Evolutionary conservation across 2,888 invertebrate species (phyloP).

Genomic region (Salpingus planirostris): DNA sequence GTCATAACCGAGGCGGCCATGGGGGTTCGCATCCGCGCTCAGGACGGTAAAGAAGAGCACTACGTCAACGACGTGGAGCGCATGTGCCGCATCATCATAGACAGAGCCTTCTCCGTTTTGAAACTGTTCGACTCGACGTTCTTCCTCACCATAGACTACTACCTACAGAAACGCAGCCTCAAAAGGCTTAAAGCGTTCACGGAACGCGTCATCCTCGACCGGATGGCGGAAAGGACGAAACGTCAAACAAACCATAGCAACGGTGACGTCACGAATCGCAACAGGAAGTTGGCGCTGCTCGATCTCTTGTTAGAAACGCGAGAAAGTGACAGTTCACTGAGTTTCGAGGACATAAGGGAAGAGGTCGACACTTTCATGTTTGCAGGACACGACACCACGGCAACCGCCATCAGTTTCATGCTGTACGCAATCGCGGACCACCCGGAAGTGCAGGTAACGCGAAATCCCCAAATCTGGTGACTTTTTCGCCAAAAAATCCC

Average conservation of each 20-base stretch:
- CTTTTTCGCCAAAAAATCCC: no score
- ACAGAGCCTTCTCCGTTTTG: conserved; percentile 38
- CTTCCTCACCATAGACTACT: conserved; percentile 50
- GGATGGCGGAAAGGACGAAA: conserved; percentile 25
- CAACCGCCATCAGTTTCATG: conserved; percentile 41
- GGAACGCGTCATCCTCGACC: conserved; percentile 42
- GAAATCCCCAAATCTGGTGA: no score
- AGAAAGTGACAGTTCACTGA: conserved; percentile 50
- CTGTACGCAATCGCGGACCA: conserved; percentile 40
- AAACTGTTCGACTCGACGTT: conserved; percentile 39
- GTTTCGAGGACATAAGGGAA: conserved; percentile 52
- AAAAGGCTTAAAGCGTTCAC: conserved; percentile 46
- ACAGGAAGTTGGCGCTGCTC: conserved; percentile 57
- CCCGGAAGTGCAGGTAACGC: conserved; percentile 31
- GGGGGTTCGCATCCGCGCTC: conserved; percentile 68
- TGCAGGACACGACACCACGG: conserved; percentile 48
- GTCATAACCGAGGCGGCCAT: conserved; percentile 62
- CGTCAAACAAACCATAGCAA: conserved; percentile 35
- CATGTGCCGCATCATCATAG: conserved; percentile 28
- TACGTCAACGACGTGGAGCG: conserved; percentile 67
- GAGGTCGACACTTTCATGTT: conserved; percentile 71
- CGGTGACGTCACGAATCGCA: conserved; percentile 20
- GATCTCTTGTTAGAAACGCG: conserved; percentile 53
- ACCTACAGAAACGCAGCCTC: conserved; percentile 44
- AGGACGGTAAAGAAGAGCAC: conserved; percentile 55